Percentiles rank a stretch among this genome's conserved stretches.
These are phyloP conservation scores for Xyrichtys novacula DNA, from an alignment of 2,797 vertebrate species.

Conservation along the genomic window DNA sequence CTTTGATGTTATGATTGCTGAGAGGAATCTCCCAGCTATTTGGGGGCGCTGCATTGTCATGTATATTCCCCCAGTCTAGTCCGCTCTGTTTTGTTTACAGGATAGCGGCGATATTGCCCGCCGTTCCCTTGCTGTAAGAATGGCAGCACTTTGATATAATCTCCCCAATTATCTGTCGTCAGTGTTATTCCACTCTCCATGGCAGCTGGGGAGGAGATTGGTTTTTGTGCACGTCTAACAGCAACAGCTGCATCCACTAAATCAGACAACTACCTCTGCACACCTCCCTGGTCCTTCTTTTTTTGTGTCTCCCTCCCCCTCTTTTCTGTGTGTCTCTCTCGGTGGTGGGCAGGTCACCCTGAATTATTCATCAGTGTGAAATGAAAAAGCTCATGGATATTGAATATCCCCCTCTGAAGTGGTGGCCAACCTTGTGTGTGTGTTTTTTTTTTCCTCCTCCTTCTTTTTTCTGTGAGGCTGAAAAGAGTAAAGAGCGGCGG, in stretches of 20 bases:
- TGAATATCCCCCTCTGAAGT: constrained; percentile 83
- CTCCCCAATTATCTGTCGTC: constrained; percentile 71
- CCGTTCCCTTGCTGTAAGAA: constrained; percentile 41
- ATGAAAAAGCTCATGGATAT: constrained; percentile 86
- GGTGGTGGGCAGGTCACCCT: constrained; percentile 83
- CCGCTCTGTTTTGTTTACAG: constrained; percentile 60
- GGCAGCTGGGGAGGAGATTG: constrained; percentile 62
- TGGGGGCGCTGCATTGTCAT: constrained; percentile 38
- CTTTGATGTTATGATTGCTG: constrained; percentile 37
- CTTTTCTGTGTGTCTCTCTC: constrained; percentile 33
- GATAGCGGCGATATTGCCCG: constrained; percentile 19
- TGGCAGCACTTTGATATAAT: constrained; percentile 72
- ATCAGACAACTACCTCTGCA: constrained; percentile 75
- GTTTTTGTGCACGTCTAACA: constrained; percentile 59
- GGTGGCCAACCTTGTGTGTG: constrained; percentile 75
- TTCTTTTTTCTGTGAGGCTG: constrained; percentile 38
- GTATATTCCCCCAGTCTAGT: constrained; percentile 42
- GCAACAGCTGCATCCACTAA: constrained; percentile 78
- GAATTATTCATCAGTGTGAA: constrained; percentile 86
- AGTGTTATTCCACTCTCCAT: constrained; percentile 47
- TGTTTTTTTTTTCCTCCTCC: constrained; percentile 17
- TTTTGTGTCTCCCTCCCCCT: constrained; percentile 40
- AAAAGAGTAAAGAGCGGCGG: constrained; percentile 64
- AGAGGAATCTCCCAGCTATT: constrained; percentile 39
- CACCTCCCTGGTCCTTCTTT: constrained; percentile 61